Evolutionary conservation across 1,140 invertebrate genomes (phyloP).

Genomic region (Drosophila pseudoobscura): DNA sequence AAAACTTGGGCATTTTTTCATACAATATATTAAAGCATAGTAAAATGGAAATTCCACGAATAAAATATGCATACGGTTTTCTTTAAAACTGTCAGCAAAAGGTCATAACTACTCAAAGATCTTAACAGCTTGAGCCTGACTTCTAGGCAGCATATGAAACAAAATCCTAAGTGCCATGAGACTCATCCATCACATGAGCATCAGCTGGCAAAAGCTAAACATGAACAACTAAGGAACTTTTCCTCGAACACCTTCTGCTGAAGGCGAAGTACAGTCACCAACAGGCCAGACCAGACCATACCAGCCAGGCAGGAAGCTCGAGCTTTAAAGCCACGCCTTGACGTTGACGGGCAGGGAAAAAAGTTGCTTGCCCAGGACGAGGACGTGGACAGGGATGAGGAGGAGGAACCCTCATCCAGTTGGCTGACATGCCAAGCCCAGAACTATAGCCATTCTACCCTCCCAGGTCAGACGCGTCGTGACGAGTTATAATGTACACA

Average conservation of each 20-base stretch:
- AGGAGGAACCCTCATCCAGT: slow-evolving; percentile 62
- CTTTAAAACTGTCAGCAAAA: slow-evolving; percentile 18
- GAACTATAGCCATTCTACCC: slow-evolving; percentile 1
- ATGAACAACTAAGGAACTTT: slow-evolving; percentile 29
- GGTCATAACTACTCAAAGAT: no score
- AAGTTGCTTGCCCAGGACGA: slow-evolving; percentile 23
- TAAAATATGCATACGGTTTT: neutral
- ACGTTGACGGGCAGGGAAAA: slow-evolving; percentile 69
- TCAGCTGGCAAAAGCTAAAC: slow-evolving; percentile 23
- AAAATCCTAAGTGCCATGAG: slow-evolving; percentile 35
- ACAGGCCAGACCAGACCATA: no score
- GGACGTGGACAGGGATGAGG: no score
- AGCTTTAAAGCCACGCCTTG: slow-evolving; percentile 44
- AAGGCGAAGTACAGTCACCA: slow-evolving; percentile 17
- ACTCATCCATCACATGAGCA: slow-evolving; percentile 43
- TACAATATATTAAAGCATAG: no score
- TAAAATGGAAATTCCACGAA: neutral
- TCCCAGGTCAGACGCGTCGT: slow-evolving; percentile 5
- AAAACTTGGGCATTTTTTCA: no score
- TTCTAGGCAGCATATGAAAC: slow-evolving; percentile 16
- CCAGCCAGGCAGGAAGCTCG: neutral
- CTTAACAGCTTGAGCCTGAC: neutral
- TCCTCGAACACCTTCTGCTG: slow-evolving; percentile 23
- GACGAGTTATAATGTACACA: slow-evolving; percentile 51
- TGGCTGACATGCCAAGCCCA: slow-evolving; percentile 53